phyloP scores from a whole-genome alignment of 2,797 vertebrate genomes.

The Poeciliopsis presidionis region DNA sequence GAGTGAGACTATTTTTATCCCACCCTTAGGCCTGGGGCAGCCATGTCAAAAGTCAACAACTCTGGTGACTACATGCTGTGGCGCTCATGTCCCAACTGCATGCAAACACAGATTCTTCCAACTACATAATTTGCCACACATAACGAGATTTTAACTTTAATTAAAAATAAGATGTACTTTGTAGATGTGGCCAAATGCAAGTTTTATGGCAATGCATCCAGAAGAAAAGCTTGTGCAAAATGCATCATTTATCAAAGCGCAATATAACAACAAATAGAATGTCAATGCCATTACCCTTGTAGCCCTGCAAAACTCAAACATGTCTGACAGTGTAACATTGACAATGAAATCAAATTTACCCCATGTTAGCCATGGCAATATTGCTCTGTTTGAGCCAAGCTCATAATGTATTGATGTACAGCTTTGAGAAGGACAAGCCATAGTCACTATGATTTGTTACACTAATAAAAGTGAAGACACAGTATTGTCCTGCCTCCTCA shows the following conservation, averaged over 20 bases:
- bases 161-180: background rate
- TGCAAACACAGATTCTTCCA: conserved; percentile 23
- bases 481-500: conserved; percentile 68
- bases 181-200: background rate
- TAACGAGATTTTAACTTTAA: conserved; percentile 7
- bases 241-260: conserved; percentile 36
- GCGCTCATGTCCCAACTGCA: conserved; percentile 41
- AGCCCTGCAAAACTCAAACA: conserved; percentile 60
- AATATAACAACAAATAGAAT: conserved; percentile 52
- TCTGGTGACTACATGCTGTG: conserved; percentile 65
- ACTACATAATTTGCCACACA: background rate
- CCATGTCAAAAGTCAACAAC: conserved; percentile 80
- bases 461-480: conserved; percentile 77
- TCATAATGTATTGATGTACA: conserved; percentile 74
- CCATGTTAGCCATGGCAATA: conserved; percentile 75
- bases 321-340: conserved; percentile 61
- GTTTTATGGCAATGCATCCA: background rate
- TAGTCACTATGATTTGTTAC: conserved; percentile 80
- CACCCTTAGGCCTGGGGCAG: conserved; percentile 71
- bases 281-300: conserved; percentile 62
- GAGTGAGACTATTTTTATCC: conserved; percentile 75
- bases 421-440: conserved; percentile 74
- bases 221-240: background rate
- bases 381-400: conserved; percentile 58
- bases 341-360: conserved; percentile 73